Base-by-base conservation (phyloP, 2,797 vertebrate genomes). In the Eidolon dupreanum region DNA sequence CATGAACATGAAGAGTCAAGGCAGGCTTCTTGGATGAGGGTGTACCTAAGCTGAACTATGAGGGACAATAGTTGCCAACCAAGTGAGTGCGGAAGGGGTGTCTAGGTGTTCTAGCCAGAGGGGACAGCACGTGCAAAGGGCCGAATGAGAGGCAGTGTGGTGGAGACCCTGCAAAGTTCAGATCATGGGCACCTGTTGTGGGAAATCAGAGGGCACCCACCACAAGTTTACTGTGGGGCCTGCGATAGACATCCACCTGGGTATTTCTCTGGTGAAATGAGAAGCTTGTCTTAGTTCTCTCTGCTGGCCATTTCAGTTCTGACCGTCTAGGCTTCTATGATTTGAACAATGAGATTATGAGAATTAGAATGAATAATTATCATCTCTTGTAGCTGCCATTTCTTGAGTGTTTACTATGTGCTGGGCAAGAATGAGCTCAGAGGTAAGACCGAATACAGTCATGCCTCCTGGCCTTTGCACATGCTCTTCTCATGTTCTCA, bases 1-100 rank as follows among this genome's bases (percentile, higher is more conserved):
- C 1, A 0, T 9, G 12, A 8, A 6, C 43, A 4, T 13, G 26
- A 53, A 43, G 26, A 79, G n/a, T 26, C n/a, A 24, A 0, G 57
- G 85, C 51, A 46, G 86, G 22, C 75, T 43, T 84, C 88, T 74
- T 38, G n/a, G 84, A 92, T 63, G 63, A 70, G 59, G 28, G 20
- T 2, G 43, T 4, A 19, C 36, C 31, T 15, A 59, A 82, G 33
- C 75, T 15, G 49, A 66, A 20, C 28, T 66, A 7, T n/a, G 31
- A 38, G 88, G 90, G 74, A 38, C 16, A 2, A 1, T 3, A 70
- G 57, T 38, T 28, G 19, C 59, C 26, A 10, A 31, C 31, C 33
- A 38, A 13, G 15, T 19, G n/a, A 78, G 43, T 49, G 49, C 49
- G 1, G 65, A 75, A 26, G 19, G 33, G 15, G 26, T 88, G 31